Percentiles rank a stretch among this genome's conserved stretches.
These are phyloP conservation scores for Eupelmus urozonus DNA, from an alignment of 2,888 invertebrate species.

Conservation along the genomic window DNA sequence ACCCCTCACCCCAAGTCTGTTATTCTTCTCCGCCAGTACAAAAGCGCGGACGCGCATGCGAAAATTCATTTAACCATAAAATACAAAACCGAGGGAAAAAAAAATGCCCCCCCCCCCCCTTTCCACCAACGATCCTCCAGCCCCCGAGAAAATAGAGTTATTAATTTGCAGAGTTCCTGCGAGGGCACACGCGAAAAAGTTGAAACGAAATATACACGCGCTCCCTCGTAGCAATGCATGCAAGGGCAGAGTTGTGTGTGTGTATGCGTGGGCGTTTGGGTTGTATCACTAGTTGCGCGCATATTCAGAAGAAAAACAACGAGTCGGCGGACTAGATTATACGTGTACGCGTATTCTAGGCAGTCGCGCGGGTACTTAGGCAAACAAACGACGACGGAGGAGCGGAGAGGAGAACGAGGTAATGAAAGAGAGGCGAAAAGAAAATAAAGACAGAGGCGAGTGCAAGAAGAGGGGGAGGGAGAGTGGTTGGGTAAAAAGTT, in stretches of 20 bases:
- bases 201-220: slow-evolving; percentile 7
- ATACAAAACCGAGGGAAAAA: not conserved
- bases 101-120: too few relatives aligned
- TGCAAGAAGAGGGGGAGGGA: not conserved
- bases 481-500: slow-evolving; percentile 15
- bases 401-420: not conserved
- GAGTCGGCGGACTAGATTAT: too few relatives aligned
- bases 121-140: not conserved
- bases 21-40: not conserved
- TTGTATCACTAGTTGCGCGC: too few relatives aligned
- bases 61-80: slow-evolving; percentile 17
- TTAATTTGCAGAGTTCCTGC: slow-evolving; percentile 25
- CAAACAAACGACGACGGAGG: not conserved
- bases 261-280: not conserved
- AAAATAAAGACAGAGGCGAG: not conserved
- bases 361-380: not conserved
- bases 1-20: not conserved
- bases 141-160: slow-evolving; percentile 39
- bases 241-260: not conserved
- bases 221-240: not conserved
- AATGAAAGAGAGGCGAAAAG: not conserved
- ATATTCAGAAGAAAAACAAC: too few relatives aligned
- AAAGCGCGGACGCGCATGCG: not conserved
- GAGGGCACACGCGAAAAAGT: slow-evolving; percentile 16
- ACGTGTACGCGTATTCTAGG: too few relatives aligned